A percentile compares a stretch with the other conserved stretches of the same genome.
Conservation (phyloP, 2,888 invertebrate genomes). For the Dynastes grantii region DNA sequence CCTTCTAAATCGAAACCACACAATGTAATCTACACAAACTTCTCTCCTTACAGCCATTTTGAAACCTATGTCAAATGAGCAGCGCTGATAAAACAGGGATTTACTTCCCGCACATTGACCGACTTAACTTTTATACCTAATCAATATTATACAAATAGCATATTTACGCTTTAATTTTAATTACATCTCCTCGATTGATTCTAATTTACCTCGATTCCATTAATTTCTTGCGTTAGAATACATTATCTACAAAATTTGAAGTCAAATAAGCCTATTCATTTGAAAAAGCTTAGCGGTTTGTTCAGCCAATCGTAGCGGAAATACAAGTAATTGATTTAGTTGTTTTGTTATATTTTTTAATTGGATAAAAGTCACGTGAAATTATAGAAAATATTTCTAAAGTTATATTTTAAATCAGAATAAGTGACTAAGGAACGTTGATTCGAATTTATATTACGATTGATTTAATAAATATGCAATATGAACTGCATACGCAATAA, state of each 20-base stretch:
- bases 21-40: slow-evolving; percentile 79
- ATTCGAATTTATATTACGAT: too few species aligned
- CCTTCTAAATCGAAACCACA: slow-evolving; percentile 82
- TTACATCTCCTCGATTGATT: not conserved
- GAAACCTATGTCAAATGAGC: slow-evolving; percentile 77
- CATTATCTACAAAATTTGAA: not conserved
- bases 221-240: not conserved
- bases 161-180: slow-evolving; percentile 14
- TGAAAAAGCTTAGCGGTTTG: slow-evolving; percentile 19
- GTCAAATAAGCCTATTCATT: not conserved
- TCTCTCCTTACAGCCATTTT: slow-evolving; percentile 85
- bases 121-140: slow-evolving; percentile 44
- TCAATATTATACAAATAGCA: slow-evolving; percentile 39
- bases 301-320: slow-evolving; percentile 43
- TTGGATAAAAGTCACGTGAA: too few species aligned
- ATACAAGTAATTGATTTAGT: slow-evolving; percentile 16
- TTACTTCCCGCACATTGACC: slow-evolving; percentile 38
- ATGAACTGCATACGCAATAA: too few species aligned
- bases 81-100: slow-evolving; percentile 45
- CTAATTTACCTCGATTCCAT: not conserved
- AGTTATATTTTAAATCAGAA: too few species aligned
- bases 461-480: too few species aligned
- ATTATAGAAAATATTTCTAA: too few species aligned
- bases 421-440: too few species aligned
- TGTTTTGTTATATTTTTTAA: slow-evolving; percentile 6